phyloP scores from a whole-genome alignment of 2,888 invertebrate genomes.

The Falcaria lacertinaria region DNA sequence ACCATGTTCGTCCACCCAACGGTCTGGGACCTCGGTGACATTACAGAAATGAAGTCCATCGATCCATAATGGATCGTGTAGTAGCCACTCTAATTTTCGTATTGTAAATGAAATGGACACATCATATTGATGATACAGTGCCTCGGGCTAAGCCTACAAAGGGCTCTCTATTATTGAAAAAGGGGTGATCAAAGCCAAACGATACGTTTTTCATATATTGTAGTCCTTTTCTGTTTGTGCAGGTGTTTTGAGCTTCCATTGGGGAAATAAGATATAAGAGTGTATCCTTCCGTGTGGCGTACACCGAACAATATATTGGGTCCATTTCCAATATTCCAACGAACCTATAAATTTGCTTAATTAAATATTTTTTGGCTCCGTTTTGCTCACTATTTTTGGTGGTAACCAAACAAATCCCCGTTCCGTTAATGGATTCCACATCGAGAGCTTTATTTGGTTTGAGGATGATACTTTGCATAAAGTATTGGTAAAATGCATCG shows the following conservation, averaged over 20 bases:
- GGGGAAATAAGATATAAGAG: slow-evolving; percentile 43
- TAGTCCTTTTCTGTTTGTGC: slow-evolving; percentile 58
- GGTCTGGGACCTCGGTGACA: slow-evolving; percentile 3
- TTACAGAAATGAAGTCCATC: slow-evolving; percentile 34
- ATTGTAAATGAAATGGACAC: slow-evolving; percentile 67
- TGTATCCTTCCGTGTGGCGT: slow-evolving; percentile 14
- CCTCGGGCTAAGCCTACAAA: slow-evolving; percentile 55
- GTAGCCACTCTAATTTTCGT: slow-evolving; percentile 37
- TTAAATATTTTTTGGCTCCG: background rate
- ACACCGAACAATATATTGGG: background rate
- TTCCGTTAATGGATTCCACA: slow-evolving; percentile 15
- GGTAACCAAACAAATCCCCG: background rate
- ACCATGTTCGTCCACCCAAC: background rate
- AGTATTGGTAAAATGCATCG: too few species aligned
- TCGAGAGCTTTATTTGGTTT: slow-evolving; percentile 24
- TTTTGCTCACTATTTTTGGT: background rate
- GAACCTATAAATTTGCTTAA: too few species aligned
- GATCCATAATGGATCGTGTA: slow-evolving; percentile 33
- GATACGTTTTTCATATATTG: slow-evolving; percentile 64
- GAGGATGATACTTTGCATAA: too few species aligned
- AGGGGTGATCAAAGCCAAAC: slow-evolving; percentile 73
- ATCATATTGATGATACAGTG: slow-evolving; percentile 40
- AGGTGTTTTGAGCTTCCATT: slow-evolving; percentile 50
- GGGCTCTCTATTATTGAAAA: slow-evolving; percentile 72
- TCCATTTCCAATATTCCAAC: background rate